Percentiles rank a stretch among this genome's conserved stretches.
Evolutionary conservation across 2,113 vertebrate species (phyloP).

Genomic region (Donacobius atricapilla): DNA sequence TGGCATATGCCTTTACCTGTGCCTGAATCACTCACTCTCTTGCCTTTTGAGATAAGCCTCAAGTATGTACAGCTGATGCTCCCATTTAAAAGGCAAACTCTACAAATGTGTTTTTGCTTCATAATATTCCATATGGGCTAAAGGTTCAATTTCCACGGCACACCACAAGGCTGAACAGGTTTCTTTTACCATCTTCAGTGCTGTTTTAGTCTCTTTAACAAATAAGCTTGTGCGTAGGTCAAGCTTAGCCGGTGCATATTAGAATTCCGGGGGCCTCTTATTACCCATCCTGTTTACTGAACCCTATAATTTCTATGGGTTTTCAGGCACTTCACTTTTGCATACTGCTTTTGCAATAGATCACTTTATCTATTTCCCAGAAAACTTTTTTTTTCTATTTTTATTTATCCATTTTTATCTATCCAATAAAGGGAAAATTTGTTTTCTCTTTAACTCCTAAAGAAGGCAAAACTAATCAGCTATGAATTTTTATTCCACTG

Average conservation of each 20-base stretch:
- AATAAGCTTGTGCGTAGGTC: background rate
- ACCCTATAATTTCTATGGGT: background rate
- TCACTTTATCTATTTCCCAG: background rate
- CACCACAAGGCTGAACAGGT: background rate
- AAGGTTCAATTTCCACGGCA: constrained; percentile 31
- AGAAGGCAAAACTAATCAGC: constrained; percentile 1
- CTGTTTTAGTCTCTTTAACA: background rate
- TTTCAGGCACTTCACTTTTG: background rate
- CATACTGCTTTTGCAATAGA: background rate
- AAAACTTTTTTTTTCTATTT: background rate
- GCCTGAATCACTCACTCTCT: background rate
- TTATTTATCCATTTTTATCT: no score
- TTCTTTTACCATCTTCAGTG: background rate
- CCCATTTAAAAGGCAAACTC: background rate
- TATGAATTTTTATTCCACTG: background rate
- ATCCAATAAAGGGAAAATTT: background rate
- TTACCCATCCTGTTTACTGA: background rate
- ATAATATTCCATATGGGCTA: background rate
- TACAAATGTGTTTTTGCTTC: background rate
- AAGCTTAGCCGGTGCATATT: background rate
- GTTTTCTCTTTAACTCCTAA: constrained; percentile 36
- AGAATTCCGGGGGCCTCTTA: background rate
- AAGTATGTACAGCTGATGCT: background rate
- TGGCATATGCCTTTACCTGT: background rate
- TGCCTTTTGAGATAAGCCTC: background rate